Conservation (phyloP, 2,888 invertebrate species). For the Macrostomum cliftonense region DNA sequence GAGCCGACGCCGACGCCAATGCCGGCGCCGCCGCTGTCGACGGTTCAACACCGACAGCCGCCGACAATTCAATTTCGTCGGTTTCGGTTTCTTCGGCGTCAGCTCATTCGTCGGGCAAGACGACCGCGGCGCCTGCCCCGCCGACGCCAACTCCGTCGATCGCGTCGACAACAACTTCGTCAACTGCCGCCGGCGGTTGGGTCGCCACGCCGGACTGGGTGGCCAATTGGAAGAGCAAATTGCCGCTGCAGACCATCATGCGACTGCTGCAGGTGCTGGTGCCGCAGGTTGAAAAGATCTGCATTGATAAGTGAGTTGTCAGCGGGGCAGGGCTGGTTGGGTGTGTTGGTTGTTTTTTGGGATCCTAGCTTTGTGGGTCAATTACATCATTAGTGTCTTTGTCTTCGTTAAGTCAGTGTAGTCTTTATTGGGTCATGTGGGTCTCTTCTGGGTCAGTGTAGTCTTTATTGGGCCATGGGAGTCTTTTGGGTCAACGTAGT, state of each 20-base stretch:
- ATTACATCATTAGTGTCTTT: not conserved
- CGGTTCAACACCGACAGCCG: constrained; percentile 1
- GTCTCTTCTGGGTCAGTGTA: no score
- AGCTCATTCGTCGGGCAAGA: constrained; percentile 45
- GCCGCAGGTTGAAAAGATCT: constrained; percentile 98
- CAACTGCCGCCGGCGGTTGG: constrained; percentile 43
- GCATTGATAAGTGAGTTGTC: constrained; percentile 67
- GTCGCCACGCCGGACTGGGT: constrained; percentile 90
- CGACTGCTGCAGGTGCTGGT: constrained; percentile 86
- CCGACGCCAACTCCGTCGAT: constrained; percentile 8
- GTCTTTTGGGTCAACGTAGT: no score
- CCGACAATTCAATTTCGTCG: not conserved
- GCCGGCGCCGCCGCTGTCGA: constrained; percentile 10
- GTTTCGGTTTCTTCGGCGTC: not conserved
- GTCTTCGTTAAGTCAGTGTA: no score
- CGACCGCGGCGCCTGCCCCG: constrained; percentile 16
- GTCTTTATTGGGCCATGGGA: no score
- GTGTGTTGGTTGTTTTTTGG: not conserved
- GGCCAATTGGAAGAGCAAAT: constrained; percentile 65
- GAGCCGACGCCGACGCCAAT: constrained; percentile 8
- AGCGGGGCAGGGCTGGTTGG: no score
- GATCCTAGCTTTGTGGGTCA: not conserved
- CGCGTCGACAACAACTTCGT: not conserved
- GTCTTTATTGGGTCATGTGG: no score
- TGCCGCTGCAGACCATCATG: constrained; percentile 97